A percentile compares a stretch with the other conserved stretches of the same genome.
Evolutionary conservation across 2,888 invertebrate species (phyloP).

Genomic region (Stenolophus ochropezus): DNA sequence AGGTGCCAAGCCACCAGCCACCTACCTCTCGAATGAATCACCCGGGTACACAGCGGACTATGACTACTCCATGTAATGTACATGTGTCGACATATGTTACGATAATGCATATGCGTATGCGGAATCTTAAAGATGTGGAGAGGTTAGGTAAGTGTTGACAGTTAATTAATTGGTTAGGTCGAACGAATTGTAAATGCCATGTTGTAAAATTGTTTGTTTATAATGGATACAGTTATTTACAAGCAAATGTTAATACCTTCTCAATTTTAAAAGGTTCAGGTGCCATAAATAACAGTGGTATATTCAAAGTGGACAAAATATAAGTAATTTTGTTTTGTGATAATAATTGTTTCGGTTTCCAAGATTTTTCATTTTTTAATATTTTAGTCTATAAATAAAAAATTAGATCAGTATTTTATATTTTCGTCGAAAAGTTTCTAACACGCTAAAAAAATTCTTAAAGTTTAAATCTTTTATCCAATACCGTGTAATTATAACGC

Average conservation of each 20-base stretch:
- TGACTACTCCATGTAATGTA: background rate
- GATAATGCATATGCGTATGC: conserved; percentile 22
- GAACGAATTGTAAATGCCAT: background rate
- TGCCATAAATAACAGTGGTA: background rate
- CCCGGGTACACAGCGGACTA: too few species aligned
- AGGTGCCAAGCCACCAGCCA: conserved; percentile 36
- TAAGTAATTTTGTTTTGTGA: too few species aligned
- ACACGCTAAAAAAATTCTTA: too few species aligned
- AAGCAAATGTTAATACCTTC: background rate
- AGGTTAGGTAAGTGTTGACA: background rate
- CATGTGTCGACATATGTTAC: conserved; percentile 45
- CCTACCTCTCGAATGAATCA: too few species aligned
- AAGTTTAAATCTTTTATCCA: too few species aligned
- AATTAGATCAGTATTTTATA: too few species aligned
- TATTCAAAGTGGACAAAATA: background rate
- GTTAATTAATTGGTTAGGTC: conserved; percentile 21
- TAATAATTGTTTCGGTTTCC: too few species aligned
- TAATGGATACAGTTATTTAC: background rate
- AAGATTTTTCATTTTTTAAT: too few species aligned
- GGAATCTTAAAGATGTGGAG: background rate
- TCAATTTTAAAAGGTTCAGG: background rate
- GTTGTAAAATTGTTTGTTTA: background rate
- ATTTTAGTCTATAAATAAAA: too few species aligned
- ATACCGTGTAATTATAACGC: too few species aligned
- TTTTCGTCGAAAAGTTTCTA: too few species aligned